These are phyloP conservation scores for Cyprinodon brontotheroides DNA, from an alignment of 2,113 vertebrate genomes.

Conservation along the genomic window DNA sequence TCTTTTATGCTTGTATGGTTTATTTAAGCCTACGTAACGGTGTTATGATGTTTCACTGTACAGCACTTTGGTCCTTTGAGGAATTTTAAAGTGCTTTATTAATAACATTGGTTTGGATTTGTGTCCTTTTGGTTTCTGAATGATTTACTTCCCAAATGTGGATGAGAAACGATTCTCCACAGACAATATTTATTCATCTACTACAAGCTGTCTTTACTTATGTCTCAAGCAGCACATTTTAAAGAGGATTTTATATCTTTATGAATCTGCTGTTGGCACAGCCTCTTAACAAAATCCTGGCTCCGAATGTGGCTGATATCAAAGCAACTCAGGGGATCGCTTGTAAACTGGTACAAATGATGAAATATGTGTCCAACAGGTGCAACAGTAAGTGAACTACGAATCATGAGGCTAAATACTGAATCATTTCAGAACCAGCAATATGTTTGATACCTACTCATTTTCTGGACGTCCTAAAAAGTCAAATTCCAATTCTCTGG, in stretches of 20 bases:
- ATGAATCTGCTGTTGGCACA: background rate
- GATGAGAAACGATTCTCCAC: background rate
- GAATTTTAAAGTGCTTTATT: too few relatives aligned
- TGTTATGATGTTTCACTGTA: too few relatives aligned
- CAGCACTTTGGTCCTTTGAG: too few relatives aligned
- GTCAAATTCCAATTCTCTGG: background rate
- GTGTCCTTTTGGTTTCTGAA: background rate
- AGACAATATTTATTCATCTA: background rate
- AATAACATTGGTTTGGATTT: too few relatives aligned
- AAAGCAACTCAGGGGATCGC: background rate
- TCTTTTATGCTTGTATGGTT: too few relatives aligned
- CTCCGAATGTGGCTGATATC: background rate
- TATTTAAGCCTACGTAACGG: too few relatives aligned
- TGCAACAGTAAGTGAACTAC: background rate
- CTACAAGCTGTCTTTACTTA: background rate
- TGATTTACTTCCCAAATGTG: background rate
- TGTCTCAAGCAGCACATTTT: background rate
- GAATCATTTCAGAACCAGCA: background rate
- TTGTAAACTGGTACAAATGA: background rate
- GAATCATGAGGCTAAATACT: background rate
- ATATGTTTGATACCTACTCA: background rate
- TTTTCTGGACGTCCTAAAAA: background rate
- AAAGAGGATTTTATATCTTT: background rate
- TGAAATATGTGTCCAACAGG: background rate
- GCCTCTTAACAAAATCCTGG: background rate